These are phyloP conservation scores for Trachelus iudaicus DNA, from an alignment of 2,888 invertebrate genomes.

Conservation along the genomic window DNA sequence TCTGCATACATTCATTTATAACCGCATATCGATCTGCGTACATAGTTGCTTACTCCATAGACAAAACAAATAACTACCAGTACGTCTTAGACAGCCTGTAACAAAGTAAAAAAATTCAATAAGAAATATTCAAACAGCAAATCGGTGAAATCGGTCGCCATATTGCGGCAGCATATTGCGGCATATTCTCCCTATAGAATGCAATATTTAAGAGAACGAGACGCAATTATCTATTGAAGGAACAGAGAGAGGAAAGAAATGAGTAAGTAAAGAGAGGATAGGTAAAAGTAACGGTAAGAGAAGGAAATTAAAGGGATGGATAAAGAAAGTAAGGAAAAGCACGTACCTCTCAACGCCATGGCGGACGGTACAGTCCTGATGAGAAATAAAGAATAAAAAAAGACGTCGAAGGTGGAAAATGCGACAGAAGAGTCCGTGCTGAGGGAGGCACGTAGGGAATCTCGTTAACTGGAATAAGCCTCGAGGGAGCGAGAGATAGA, in stretches of 20 bases:
- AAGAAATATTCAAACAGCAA: neutral
- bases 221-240: neutral
- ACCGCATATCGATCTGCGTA: neutral
- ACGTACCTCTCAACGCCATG: neutral
- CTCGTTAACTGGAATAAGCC: neutral
- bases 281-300: neutral
- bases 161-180: neutral
- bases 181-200: neutral
- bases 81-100: neutral
- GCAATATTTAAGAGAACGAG: neutral
- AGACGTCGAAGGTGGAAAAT: conserved; percentile 21
- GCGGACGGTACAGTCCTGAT: neutral
- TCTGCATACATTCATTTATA: neutral
- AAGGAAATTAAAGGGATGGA: neutral
- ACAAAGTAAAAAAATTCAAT: neutral
- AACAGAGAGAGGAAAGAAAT: neutral
- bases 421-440: conserved; percentile 32
- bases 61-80: too few relatives aligned
- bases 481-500: conserved; percentile 1
- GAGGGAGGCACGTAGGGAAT: conserved; percentile 9
- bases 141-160: neutral
- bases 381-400: neutral
- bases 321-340: neutral
- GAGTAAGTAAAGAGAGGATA: neutral
- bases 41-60: neutral